A percentile compares a stretch with the other conserved stretches of the same genome.
Conservation (phyloP, 2,888 invertebrate genomes). For the Sinhomidia bicolor region DNA sequence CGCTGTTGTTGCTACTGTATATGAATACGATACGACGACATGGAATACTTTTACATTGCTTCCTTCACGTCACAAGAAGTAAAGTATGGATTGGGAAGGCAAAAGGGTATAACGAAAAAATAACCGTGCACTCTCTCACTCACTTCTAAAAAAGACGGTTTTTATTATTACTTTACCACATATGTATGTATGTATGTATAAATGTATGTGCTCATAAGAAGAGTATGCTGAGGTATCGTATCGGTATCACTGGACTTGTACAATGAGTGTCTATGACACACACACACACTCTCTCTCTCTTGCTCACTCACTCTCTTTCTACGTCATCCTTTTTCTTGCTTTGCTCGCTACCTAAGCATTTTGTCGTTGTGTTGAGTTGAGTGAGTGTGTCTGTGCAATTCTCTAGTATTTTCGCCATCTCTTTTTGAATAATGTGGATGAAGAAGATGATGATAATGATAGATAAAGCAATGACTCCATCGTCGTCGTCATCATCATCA, state of each 20-base stretch:
- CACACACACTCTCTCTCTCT: not conserved
- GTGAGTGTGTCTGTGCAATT: not conserved
- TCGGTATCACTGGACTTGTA: not conserved
- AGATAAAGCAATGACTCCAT: not conserved
- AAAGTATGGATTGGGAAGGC: not conserved
- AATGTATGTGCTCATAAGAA: not conserved
- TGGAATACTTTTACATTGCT: not conserved
- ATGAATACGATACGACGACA: not conserved
- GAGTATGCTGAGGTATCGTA: not conserved
- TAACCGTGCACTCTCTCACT: not conserved
- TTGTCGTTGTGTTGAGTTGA: not conserved
- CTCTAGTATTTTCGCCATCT: not conserved
- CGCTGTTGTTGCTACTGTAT: too few relatives aligned
- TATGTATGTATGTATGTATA: not conserved
- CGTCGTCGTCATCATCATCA: not conserved
- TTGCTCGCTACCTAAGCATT: not conserved
- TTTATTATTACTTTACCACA: not conserved
- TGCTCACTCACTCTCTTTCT: not conserved
- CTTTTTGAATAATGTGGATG: not conserved
- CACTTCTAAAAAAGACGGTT: slow-evolving; percentile 18
- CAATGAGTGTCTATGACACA: not conserved
- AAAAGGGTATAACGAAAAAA: not conserved
- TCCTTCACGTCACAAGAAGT: not conserved
- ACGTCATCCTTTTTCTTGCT: slow-evolving; percentile 13
- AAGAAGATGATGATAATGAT: too few relatives aligned